Conservation (phyloP, 2,888 invertebrate genomes). For the Resseliella maxima region DNA sequence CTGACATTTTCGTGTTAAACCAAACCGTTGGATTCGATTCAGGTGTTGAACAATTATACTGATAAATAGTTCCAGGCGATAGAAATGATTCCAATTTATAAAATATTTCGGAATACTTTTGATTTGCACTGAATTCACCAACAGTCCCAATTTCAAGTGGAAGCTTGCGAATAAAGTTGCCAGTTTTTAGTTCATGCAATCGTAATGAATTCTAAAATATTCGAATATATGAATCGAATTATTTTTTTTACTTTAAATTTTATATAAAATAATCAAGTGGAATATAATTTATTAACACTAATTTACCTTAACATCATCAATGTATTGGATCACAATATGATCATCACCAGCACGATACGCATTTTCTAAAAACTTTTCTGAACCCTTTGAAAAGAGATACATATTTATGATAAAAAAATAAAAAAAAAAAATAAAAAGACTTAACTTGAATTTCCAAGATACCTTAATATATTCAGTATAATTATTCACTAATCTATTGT, state of each 20-base stretch:
- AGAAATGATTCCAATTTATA: constrained; percentile 95
- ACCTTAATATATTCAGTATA: constrained; percentile 80
- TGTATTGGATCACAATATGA: too few species aligned
- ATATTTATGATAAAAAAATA: too few species aligned
- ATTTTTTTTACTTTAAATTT: too few species aligned
- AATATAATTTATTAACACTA: too few species aligned
- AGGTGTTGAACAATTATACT: constrained; percentile 79
- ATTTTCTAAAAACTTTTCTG: too few species aligned
- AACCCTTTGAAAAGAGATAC: too few species aligned
- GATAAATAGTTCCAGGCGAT: constrained; percentile 88
- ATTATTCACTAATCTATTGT: too few species aligned
- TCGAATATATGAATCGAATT: too few species aligned
- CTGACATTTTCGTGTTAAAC: constrained; percentile 82
- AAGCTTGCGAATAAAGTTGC: constrained; percentile 78
- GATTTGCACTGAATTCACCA: constrained; percentile 85
- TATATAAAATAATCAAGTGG: too few species aligned
- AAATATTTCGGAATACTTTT: constrained; percentile 88
- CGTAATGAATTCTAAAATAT: constrained; percentile 81
- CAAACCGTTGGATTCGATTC: constrained; percentile 77
- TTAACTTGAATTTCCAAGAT: constrained; percentile 79
- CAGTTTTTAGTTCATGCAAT: constrained; percentile 79
- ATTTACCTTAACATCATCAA: too few species aligned
- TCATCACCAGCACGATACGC: too few species aligned
- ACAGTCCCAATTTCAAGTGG: constrained; percentile 89
- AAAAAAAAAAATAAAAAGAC: constrained; percentile 56